Evolutionary conservation across 2,888 invertebrate genomes (phyloP), one percentile per base, ranked within the genome.

Genomic region (Ypsolopha sequella): DNA sequence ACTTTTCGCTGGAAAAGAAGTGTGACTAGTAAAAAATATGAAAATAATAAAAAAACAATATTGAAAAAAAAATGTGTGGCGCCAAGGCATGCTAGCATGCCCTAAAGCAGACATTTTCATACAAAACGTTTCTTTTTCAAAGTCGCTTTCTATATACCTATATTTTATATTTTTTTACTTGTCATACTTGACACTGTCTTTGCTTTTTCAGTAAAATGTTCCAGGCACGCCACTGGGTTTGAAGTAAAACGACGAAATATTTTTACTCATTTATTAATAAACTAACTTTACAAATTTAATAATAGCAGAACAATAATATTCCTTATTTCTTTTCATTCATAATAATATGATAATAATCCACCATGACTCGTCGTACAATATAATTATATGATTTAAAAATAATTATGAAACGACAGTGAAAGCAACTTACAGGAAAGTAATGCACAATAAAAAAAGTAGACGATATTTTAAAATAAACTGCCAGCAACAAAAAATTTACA

Each of bases 251-350:
- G 63, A 24, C 14, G 24, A 61, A 68, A 54, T 55, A 59, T 73
- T 73, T 82, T 86, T 85, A 82, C 76, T 85, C 81, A 84, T 86
- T 86, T 86, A 86, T 85, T 86, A 86, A 86, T 86, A 86, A 86
- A 86, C 86, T 86, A 86, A 86, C 85, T 86, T 86, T 86, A 86
- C 85, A 85, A 86, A 86, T 86, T 84, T 85, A 86, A 86, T 86
- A 86, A 86, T 86, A 86, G 86, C 85, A 80, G 85, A 86, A 86
- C 85, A 86, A 86, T 86, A 86, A 85, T 86, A 85, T 85, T 86
- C 84, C 84, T 85, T 85, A 85, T 85, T 85, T 85, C 78, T 84
- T 85, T 80, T 82, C 81, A 84, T 84, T 84, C 84, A 82, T 85
- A 82, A 81, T 84, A 84, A 86, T 86, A 78, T 85, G 75, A 76